Evolutionary conservation across 2,888 invertebrate genomes (phyloP).

Genomic region (Pandemis heparana): DNA sequence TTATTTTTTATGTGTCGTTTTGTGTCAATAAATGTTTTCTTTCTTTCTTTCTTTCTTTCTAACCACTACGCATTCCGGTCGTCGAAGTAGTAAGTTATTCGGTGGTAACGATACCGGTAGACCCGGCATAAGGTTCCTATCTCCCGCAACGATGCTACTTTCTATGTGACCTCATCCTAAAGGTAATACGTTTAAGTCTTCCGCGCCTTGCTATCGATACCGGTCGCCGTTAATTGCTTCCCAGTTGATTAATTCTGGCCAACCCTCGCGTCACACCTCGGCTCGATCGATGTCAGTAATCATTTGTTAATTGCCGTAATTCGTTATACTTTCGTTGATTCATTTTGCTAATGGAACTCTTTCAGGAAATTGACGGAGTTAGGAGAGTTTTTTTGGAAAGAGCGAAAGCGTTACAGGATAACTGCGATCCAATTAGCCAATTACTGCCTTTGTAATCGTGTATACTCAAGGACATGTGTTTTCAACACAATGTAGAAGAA

Average conservation of each 20-base stretch:
- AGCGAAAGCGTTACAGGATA: neutral
- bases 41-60: too few species aligned
- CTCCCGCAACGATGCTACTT: neutral
- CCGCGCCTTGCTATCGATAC: slow-evolving; percentile 20
- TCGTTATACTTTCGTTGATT: slow-evolving; percentile 14
- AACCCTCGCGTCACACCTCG: slow-evolving; percentile 24
- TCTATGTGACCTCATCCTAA: neutral
- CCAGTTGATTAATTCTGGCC: slow-evolving; percentile 36
- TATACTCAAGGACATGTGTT: too few species aligned
- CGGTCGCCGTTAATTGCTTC: slow-evolving; percentile 23
- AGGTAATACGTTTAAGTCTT: slow-evolving; percentile 26
- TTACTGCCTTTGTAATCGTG: too few species aligned
- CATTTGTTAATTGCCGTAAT: slow-evolving; percentile 18
- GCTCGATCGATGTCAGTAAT: slow-evolving; percentile 9
- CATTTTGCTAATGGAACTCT: slow-evolving; percentile 21
- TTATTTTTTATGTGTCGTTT: too few species aligned
- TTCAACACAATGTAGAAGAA: too few species aligned
- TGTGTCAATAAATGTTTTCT: too few species aligned
- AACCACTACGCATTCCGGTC: too few species aligned
- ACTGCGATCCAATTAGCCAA: too few species aligned
- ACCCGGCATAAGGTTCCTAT: too few species aligned
- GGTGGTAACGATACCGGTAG: too few species aligned
- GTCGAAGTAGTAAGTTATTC: too few species aligned
- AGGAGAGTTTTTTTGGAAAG: neutral
- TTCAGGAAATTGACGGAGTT: neutral